A percentile compares a stretch with the other conserved stretches of the same genome.
phyloP scores from a whole-genome alignment of 2,113 vertebrate genomes.

The Ophthalmolycus amberensis region DNA sequence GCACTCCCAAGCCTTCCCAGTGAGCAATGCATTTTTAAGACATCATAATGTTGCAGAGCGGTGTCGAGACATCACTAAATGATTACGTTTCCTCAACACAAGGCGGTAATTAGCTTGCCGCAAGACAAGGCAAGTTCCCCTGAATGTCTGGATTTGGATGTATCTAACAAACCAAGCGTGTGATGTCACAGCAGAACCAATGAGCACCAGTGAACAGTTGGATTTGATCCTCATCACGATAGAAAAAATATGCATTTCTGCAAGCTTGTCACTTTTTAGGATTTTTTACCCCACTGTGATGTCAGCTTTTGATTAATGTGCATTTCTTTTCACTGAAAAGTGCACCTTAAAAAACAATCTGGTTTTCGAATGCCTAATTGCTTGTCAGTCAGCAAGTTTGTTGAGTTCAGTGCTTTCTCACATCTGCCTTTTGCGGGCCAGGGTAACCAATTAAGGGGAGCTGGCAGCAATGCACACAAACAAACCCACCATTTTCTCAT shows the following conservation, averaged over 20 bases:
- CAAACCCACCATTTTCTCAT: constrained; percentile 50
- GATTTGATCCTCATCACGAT: constrained; percentile 22
- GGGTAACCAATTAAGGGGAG: constrained; percentile 51
- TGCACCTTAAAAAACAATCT: constrained; percentile 2
- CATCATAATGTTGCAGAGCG: constrained; percentile 37
- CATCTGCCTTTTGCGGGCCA: constrained; percentile 38
- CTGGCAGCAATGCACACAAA: constrained; percentile 26
- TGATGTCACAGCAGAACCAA: constrained; percentile 21
- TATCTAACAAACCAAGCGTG: constrained; percentile 6
- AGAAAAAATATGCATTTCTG: background rate
- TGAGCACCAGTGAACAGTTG: background rate
- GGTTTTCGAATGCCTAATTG: constrained; percentile 45
- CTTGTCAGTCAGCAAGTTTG: constrained; percentile 50
- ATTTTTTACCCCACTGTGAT: background rate
- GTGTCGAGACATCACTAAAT: constrained; percentile 21
- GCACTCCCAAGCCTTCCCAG: constrained; percentile 42
- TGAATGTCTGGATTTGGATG: constrained; percentile 14
- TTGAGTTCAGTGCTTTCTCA: constrained; percentile 45
- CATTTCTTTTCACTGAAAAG: constrained; percentile 22
- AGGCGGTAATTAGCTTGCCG: constrained; percentile 58
- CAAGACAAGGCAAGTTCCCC: constrained; percentile 8
- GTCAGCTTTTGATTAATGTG: constrained; percentile 8
- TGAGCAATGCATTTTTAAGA: constrained; percentile 17
- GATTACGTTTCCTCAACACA: constrained; percentile 52
- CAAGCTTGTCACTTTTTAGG: constrained; percentile 5